Evolutionary conservation across 2,113 vertebrate species (phyloP).

Genomic region (Willisornis vidua): DNA sequence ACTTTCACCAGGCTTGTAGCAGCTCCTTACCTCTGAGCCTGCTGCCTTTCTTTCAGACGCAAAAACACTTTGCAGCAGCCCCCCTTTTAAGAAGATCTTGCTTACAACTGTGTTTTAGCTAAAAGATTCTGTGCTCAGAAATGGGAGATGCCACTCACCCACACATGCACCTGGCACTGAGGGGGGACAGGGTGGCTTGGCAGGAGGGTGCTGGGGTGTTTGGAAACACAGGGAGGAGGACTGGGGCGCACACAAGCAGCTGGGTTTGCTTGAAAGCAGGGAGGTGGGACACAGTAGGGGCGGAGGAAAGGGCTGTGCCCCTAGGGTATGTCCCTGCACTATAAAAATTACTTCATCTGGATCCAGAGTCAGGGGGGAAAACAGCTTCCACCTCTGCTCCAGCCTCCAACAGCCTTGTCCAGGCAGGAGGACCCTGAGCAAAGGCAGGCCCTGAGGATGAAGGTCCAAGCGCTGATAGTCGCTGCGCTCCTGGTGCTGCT

Average conservation of each 20-base stretch:
- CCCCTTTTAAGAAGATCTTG: background rate
- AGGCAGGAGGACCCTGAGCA: background rate
- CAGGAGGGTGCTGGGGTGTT: background rate
- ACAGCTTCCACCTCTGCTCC: background rate
- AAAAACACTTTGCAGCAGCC: background rate
- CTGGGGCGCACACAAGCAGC: background rate
- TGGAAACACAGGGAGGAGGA: background rate
- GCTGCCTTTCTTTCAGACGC: background rate
- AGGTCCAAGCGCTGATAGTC: background rate
- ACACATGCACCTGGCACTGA: fast-evolving
- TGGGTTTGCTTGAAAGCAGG: fast-evolving
- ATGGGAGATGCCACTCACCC: background rate
- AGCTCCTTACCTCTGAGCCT: background rate
- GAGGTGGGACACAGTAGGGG: conserved; percentile 25
- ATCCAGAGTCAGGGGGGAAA: background rate
- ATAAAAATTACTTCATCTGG: conserved; percentile 29
- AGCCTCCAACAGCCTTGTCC: background rate
- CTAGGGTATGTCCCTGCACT: background rate
- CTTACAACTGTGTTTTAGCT: background rate
- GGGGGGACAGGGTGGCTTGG: background rate
- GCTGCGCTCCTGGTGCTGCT: background rate
- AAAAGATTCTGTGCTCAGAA: background rate
- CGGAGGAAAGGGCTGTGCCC: background rate
- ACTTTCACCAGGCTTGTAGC: background rate
- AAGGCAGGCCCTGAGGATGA: conserved; percentile 7